Conservation (phyloP, 2,113 vertebrate species). For the Holacanthus passer region DNA sequence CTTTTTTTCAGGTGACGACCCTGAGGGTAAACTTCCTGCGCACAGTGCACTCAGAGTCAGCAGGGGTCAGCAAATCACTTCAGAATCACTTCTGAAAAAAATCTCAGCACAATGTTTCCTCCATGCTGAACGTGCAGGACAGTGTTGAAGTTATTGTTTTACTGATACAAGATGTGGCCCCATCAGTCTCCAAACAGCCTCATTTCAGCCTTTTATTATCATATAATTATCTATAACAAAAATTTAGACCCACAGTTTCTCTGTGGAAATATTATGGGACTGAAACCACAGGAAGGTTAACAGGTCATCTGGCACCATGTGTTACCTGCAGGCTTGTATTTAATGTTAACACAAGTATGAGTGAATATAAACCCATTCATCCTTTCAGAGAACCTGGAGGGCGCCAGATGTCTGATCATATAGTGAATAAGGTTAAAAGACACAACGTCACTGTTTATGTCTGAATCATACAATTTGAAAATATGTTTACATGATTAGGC, state of each 20-base stretch:
- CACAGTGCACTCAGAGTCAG: slow-evolving; percentile 42
- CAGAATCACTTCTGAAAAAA: background rate
- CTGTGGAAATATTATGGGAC: background rate
- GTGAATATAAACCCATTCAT: background rate
- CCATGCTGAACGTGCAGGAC: background rate
- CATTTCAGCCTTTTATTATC: background rate
- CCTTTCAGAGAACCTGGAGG: slow-evolving; percentile 32
- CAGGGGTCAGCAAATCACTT: slow-evolving; percentile 72
- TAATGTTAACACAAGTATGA: background rate
- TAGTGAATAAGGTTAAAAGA: slow-evolving; percentile 45
- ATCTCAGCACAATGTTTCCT: background rate
- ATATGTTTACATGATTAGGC: background rate
- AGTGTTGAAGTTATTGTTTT: background rate
- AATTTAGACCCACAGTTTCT: background rate
- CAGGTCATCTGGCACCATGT: background rate
- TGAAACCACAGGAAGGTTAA: background rate
- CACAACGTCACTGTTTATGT: background rate
- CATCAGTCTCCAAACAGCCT: too few species aligned
- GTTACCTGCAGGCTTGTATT: background rate
- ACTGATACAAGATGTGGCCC: background rate
- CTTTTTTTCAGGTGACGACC: background rate
- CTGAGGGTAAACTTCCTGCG: background rate
- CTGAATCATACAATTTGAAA: background rate
- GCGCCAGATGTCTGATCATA: slow-evolving; percentile 51
- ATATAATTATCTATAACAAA: background rate